Conservation (phyloP, 2,797 vertebrate genomes). For the Schizothorax lantsangensis region DNA sequence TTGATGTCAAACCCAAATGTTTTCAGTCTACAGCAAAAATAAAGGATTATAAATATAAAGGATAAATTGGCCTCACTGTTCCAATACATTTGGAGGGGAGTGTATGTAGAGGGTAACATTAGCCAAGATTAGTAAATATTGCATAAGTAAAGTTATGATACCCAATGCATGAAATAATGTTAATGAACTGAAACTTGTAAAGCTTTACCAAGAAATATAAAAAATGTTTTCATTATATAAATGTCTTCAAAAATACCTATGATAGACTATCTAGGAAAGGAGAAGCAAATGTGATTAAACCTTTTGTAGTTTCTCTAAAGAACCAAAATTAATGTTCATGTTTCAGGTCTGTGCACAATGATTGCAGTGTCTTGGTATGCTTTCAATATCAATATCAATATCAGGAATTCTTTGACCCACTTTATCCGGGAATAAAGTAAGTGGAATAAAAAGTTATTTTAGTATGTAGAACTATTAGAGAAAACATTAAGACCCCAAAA, state of each 20-base stretch:
- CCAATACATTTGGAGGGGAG: too few species aligned
- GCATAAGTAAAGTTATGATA: background rate
- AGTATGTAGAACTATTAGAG: background rate
- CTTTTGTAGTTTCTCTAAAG: background rate
- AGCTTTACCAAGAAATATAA: background rate
- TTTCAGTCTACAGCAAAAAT: too few species aligned
- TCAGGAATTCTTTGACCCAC: conserved; percentile 85
- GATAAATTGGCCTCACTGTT: too few species aligned
- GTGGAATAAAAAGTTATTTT: conserved; percentile 57
- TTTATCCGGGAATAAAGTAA: conserved; percentile 87
- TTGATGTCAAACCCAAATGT: too few species aligned
- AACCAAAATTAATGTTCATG: conserved; percentile 25
- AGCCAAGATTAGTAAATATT: too few species aligned
- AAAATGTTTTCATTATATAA: background rate
- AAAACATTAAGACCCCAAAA: background rate
- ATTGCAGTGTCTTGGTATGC: conserved; percentile 91
- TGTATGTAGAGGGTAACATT: background rate
- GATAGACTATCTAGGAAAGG: background rate
- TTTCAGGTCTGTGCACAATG: conserved; percentile 84
- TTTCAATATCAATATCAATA: conserved; percentile 88
- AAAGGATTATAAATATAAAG: too few species aligned
- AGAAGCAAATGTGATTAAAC: background rate
- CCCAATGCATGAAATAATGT: background rate
- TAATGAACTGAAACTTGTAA: background rate
- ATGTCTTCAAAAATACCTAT: background rate